A percentile compares a stretch with the other conserved stretches of the same genome.
Evolutionary conservation across 2,797 vertebrate species (phyloP).

Genomic region (Spinus olivaceus): DNA sequence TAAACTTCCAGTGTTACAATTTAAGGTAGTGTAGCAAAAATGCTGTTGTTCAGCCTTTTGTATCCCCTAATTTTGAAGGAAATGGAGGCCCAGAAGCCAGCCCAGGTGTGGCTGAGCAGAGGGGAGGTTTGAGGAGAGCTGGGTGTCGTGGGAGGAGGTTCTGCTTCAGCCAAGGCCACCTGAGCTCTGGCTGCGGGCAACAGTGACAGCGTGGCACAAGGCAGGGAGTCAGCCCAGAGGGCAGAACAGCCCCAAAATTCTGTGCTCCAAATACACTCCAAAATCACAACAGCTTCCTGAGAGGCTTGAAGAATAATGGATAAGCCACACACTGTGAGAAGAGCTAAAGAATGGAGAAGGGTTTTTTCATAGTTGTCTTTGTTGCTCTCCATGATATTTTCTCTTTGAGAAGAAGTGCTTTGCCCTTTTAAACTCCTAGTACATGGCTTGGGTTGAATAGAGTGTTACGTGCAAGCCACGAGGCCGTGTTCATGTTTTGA

Average conservation of each 20-base stretch:
- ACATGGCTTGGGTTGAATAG: slow-evolving; percentile 8
- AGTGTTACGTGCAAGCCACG: neutral
- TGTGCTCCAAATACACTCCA: neutral
- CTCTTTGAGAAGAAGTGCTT: neutral
- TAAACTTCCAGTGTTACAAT: neutral
- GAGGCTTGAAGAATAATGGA: neutral
- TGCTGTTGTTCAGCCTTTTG: neutral
- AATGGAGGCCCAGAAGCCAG: neutral
- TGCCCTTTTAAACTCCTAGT: neutral
- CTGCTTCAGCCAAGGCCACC: neutral
- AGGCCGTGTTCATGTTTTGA: slow-evolving; percentile 3
- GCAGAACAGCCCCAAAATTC: neutral
- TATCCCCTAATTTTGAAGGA: neutral
- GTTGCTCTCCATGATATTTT: neutral
- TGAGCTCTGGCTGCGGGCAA: neutral
- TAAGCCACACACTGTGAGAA: neutral
- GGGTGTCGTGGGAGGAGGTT: neutral
- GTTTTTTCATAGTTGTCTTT: neutral
- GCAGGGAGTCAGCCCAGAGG: neutral
- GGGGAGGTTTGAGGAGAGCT: neutral
- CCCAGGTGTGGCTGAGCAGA: neutral
- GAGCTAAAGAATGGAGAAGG: neutral
- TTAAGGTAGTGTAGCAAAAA: neutral
- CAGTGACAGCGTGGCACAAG: neutral
- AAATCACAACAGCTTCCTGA: neutral